Percentiles rank a stretch among this genome's conserved stretches.
Evolutionary conservation across 2,888 invertebrate genomes (phyloP).

Genomic region (Sepiola atlantica): DNA sequence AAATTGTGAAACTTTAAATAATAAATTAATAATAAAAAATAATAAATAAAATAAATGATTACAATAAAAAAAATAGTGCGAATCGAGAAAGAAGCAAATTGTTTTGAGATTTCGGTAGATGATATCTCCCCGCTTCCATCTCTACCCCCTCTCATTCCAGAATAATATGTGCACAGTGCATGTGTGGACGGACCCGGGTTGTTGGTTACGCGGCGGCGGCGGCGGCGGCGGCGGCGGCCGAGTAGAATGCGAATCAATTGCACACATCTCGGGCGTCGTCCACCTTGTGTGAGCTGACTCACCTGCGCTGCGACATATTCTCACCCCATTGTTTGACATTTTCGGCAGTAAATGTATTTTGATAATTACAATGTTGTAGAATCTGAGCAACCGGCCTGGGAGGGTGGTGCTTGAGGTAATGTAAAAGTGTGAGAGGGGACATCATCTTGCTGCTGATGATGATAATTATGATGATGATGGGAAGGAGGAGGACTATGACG

Average conservation of each 20-base stretch:
- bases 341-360: not conserved
- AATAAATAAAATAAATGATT: not conserved
- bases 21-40: not conserved
- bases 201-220: not conserved
- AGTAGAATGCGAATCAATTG: conserved; percentile 9
- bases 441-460: not conserved
- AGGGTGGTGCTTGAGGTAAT: not conserved
- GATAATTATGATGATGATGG: not conserved
- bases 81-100: not conserved
- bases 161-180: not conserved
- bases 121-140: not conserved
- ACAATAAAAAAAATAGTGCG: not conserved
- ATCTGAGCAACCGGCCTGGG: not conserved
- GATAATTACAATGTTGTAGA: conserved; percentile 19
- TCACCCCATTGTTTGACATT: not conserved
- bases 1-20: not conserved
- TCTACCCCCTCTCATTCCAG: not conserved
- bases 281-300: conserved; percentile 9
- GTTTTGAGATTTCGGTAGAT: not conserved
- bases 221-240: not conserved
- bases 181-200: not conserved
- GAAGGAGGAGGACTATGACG: not conserved
- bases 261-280: not conserved
- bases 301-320: conserved; percentile 3
- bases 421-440: not conserved